phyloP scores from a whole-genome alignment of 2,888 invertebrate genomes.

The Hirtodrosophila trivittata region DNA sequence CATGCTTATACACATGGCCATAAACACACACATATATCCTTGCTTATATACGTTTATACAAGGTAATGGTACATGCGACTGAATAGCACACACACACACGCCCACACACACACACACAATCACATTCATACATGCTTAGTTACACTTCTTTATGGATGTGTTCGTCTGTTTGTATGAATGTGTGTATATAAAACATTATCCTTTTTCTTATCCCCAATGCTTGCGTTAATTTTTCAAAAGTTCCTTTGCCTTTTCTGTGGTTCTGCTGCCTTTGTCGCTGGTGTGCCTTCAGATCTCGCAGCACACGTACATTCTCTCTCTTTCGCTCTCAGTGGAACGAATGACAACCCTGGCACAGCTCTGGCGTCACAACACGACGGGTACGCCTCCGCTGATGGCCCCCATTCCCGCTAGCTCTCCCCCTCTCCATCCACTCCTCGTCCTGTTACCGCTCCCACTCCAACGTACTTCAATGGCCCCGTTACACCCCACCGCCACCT shows the following conservation, averaged over 20 bases:
- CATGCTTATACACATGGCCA: neutral
- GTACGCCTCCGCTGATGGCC: slow-evolving; percentile 27
- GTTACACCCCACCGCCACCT: neutral
- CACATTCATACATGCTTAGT: slow-evolving; percentile 4
- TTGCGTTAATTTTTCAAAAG: slow-evolving; percentile 68
- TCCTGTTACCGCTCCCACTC: neutral
- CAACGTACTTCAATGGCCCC: slow-evolving; percentile 1
- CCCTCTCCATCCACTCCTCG: neutral
- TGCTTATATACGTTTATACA: neutral
- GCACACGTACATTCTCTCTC: slow-evolving; percentile 17
- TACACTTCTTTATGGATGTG: slow-evolving; percentile 2
- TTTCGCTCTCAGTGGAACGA: slow-evolving; percentile 27
- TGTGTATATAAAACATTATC: slow-evolving; percentile 41
- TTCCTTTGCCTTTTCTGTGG: slow-evolving; percentile 54
- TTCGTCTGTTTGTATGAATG: slow-evolving; percentile 9
- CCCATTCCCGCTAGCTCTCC: slow-evolving; percentile 4
- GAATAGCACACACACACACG: neutral
- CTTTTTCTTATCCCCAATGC: slow-evolving; percentile 67
- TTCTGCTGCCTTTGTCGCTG: slow-evolving; percentile 42
- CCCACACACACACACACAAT: neutral
- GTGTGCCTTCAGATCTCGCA: neutral
- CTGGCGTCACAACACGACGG: slow-evolving; percentile 25
- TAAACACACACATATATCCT: neutral
- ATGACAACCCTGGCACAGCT: slow-evolving; percentile 17
- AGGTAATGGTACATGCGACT: too few relatives aligned